Conservation (phyloP, 2,797 vertebrate genomes). For the Danio tinwini region DNA sequence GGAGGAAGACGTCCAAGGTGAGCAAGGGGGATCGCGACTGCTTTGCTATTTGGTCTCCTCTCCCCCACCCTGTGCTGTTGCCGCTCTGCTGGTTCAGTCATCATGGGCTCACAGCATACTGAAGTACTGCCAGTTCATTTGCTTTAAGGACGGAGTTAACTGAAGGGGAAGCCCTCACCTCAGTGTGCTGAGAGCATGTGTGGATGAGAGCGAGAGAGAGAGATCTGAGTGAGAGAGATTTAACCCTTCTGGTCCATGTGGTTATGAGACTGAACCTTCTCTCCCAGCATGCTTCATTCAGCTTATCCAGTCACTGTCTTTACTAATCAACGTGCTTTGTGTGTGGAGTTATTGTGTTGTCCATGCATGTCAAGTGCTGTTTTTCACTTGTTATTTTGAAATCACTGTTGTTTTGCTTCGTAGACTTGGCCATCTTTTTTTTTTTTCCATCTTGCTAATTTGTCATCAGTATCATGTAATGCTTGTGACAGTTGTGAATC, state of each 20-base stretch:
- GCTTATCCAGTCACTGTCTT: slow-evolving; percentile 68
- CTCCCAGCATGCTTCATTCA: slow-evolving; percentile 67
- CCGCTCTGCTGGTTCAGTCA: slow-evolving; percentile 50
- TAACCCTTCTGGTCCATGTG: slow-evolving; percentile 14
- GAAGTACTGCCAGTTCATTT: slow-evolving; percentile 61
- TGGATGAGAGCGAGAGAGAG: slow-evolving; percentile 5
- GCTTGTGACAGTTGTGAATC: background rate
- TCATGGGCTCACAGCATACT: slow-evolving; percentile 72
- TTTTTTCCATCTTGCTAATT: background rate
- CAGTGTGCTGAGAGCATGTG: slow-evolving; percentile 16
- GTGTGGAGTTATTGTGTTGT: slow-evolving; percentile 6
- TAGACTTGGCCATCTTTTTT: background rate
- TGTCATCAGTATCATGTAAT: background rate
- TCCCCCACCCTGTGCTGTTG: slow-evolving; percentile 61
- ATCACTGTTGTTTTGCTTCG: background rate
- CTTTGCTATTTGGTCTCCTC: slow-evolving; percentile 65
- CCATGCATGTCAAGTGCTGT: slow-evolving; percentile 20
- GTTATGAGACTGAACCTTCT: slow-evolving; percentile 29
- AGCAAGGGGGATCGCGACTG: slow-evolving; percentile 77
- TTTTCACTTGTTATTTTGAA: background rate
- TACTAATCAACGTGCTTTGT: slow-evolving; percentile 56
- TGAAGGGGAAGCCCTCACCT: background rate
- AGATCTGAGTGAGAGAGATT: background rate
- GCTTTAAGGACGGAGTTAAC: background rate
- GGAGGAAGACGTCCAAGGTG: slow-evolving; percentile 99